Percentiles rank a stretch among this genome's conserved stretches.
Conservation (phyloP, 2,797 vertebrate species). For the Cryptoprocta ferox region DNA sequence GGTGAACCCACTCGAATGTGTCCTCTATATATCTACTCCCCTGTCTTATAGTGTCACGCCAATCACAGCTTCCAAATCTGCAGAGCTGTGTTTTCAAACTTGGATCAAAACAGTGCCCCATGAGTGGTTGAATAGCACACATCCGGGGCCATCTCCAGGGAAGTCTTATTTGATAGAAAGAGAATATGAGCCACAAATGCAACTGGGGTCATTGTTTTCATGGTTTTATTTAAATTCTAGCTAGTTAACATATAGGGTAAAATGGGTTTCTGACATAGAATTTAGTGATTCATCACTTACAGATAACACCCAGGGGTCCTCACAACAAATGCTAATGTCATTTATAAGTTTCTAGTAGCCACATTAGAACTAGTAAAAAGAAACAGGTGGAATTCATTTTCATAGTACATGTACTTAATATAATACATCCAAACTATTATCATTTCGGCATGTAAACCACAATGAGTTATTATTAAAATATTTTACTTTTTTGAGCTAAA, state of each 20-base stretch:
- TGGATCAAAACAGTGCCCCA: neutral
- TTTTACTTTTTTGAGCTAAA: neutral
- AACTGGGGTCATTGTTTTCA: neutral
- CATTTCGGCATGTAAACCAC: neutral
- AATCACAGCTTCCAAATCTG: neutral
- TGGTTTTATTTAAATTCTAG: neutral
- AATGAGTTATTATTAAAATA: constrained; percentile 1
- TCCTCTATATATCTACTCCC: neutral
- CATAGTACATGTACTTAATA: neutral
- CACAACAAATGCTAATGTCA: neutral
- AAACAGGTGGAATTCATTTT: constrained; percentile 12
- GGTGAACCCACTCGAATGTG: neutral
- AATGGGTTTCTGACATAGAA: neutral
- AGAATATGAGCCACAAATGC: neutral
- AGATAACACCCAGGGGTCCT: neutral
- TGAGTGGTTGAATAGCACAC: neutral
- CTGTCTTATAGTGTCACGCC: neutral
- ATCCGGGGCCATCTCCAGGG: neutral
- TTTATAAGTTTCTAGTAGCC: constrained; percentile 9
- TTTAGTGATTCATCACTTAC: neutral
- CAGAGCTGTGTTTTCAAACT: neutral
- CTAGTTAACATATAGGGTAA: neutral
- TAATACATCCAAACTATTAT: neutral
- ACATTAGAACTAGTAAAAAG: neutral
- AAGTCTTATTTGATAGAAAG: neutral